Conservation (phyloP, 1,140 invertebrate species). For the Drosophila aff. region DNA sequence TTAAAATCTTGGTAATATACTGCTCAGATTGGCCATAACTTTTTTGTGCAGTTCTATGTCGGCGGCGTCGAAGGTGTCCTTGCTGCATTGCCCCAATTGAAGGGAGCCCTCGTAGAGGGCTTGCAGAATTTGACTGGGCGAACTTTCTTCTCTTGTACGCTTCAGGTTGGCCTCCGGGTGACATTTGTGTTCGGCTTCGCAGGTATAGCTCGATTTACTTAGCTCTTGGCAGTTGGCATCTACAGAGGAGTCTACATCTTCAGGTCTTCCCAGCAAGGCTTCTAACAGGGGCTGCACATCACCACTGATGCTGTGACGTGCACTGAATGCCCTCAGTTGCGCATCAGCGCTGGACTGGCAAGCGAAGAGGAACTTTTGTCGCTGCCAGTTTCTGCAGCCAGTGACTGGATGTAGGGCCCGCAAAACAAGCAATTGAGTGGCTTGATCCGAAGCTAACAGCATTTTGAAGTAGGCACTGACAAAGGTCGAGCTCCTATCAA, state of each 20-base stretch:
- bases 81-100: slow-evolving; percentile 2
- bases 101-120: slow-evolving; percentile 19
- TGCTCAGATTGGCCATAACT: slow-evolving; percentile 30
- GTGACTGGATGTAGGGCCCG: slow-evolving; percentile 4
- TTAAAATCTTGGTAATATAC: neutral
- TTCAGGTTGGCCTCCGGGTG: neutral
- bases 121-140: slow-evolving; percentile 33
- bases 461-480: slow-evolving; percentile 42
- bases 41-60: slow-evolving; percentile 26
- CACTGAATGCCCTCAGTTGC: slow-evolving; percentile 41
- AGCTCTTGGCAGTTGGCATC: neutral
- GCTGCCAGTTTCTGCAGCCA: slow-evolving; percentile 41
- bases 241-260: too few species aligned
- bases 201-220: neutral
- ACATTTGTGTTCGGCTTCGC: slow-evolving; percentile 2
- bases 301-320: neutral
- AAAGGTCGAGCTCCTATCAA: slow-evolving; percentile 12
- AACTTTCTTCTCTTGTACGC: slow-evolving; percentile 6
- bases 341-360: slow-evolving; percentile 23
- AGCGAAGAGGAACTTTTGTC: slow-evolving; percentile 41
- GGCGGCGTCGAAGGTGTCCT: slow-evolving; percentile 8
- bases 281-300: slow-evolving; percentile 16
- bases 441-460: neutral
- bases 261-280: neutral
- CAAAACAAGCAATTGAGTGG: slow-evolving; percentile 32